Evolutionary conservation across 2,888 invertebrate genomes (phyloP), one percentile per base, ranked within the genome.

Genomic region (Apamea epomidion): DNA sequence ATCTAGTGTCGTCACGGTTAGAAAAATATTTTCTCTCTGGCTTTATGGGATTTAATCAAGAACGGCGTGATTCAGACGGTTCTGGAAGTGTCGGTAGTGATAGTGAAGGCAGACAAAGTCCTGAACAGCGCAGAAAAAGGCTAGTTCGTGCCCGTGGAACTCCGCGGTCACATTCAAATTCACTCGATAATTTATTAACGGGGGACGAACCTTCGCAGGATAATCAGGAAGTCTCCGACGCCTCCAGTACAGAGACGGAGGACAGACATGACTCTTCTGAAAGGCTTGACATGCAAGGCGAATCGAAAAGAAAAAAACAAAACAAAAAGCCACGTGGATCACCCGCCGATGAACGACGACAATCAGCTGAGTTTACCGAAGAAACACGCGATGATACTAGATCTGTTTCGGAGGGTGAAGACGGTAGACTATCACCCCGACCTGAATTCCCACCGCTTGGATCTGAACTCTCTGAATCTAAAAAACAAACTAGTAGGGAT

Each of bases 11-110:
- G 0, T 98, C 98, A 0, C 97, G 99, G 29, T 95, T 99, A 84
- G 99, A 99, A 94, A 99, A 99, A 94, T 99, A 99, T 95, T 99
- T 99, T 94, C 96, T 99, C 1, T 98, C 98, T 0, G 98, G 98
- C 60, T 98, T 99, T 91, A 98, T 98, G 97, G 98, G 98, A 2
- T 98, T 98, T 90, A 98, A 98, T 88, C 98, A 98, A 73, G 98
- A 98, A 90, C 97, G 98, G 81, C 97, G 98, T 62, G 98, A 98
- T 91, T 98, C 98, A 0, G 98, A 98, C 90, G 99, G 98, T 3
- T 98, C 98, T 51, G 98, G 98, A 2, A 99, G 99, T 91, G 99
- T 99, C 0, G 99, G 99, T 12, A 99, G 99, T 95, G 99, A 99
- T 91, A 99, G 99, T 92, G 99, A 99, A 93, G 99, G 99, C 1